Percentiles rank a stretch among this genome's conserved stretches.
Evolutionary conservation across 2,888 invertebrate species (phyloP).

Genomic region (Eupithecia abbreviata): DNA sequence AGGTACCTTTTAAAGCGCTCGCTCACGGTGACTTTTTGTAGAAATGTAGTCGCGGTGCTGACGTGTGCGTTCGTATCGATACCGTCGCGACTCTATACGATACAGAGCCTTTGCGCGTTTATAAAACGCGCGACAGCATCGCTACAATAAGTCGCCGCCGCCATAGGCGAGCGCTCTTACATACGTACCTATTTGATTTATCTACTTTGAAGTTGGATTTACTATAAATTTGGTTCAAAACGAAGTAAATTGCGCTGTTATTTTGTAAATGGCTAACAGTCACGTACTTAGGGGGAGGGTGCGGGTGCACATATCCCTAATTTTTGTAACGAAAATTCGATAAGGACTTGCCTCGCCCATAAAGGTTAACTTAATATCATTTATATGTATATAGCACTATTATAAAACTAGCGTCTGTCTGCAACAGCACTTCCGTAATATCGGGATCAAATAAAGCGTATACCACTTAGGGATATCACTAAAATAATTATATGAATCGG

Average conservation of each 20-base stretch:
- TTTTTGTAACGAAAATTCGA: conserved; percentile 21
- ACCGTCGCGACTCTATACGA: too few species aligned
- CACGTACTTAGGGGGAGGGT: conserved; percentile 32
- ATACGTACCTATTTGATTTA: not conserved
- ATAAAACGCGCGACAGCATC: too few species aligned
- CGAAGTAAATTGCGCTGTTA: conserved; percentile 13
- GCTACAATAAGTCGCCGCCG: too few species aligned
- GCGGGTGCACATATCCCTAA: conserved; percentile 23
- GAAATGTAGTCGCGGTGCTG: too few species aligned
- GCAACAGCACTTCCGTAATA: not conserved
- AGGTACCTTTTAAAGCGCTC: not conserved
- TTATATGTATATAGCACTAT: not conserved
- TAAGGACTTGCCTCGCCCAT: conserved; percentile 12
- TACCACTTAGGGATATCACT: too few species aligned
- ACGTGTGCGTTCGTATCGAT: too few species aligned
- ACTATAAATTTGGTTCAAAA: conserved; percentile 11
- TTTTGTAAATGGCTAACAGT: conserved; percentile 28
- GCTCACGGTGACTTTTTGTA: too few species aligned
- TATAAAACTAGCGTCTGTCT: not conserved
- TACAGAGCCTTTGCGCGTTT: too few species aligned
- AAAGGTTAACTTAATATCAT: not conserved
- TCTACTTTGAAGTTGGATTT: conserved; percentile 19
- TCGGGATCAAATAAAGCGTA: not conserved
- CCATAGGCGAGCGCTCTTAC: too few species aligned
- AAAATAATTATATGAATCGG: too few species aligned